phyloP scores from a whole-genome alignment of 2,888 invertebrate species.

The Pogonocherus hispidulus region DNA sequence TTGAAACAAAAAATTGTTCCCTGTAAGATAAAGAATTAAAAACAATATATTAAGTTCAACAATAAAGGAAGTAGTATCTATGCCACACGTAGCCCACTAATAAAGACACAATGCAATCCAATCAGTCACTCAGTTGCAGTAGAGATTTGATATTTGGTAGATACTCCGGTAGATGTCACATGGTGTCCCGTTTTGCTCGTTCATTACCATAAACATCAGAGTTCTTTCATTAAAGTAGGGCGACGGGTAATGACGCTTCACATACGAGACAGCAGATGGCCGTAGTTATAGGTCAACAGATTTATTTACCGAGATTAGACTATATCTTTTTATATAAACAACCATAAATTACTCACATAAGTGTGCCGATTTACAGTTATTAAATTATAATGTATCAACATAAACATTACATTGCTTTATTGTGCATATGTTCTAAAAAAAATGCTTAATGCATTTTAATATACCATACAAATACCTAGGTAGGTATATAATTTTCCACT shows the following conservation, averaged over 20 bases:
- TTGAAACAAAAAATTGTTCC: too few species aligned
- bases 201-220: constrained; percentile 24
- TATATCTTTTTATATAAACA: constrained; percentile 20
- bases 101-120: too few species aligned
- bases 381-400: constrained; percentile 26
- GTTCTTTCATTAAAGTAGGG: neutral
- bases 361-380: constrained; percentile 36
- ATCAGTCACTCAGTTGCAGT: too few species aligned
- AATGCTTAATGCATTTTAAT: too few species aligned
- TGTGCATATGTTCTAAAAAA: neutral
- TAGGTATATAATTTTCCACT: too few species aligned
- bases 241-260: neutral
- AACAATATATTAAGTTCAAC: too few species aligned
- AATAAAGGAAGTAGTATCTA: neutral
- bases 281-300: neutral
- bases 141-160: too few species aligned
- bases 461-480: too few species aligned
- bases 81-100: neutral
- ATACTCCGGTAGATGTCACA: constrained; percentile 24
- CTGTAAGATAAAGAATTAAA: too few species aligned
- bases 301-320: constrained; percentile 9
- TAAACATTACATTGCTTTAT: constrained; percentile 10
- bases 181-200: neutral
- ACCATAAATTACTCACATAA: constrained; percentile 21
- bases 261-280: constrained; percentile 30